Evolutionary conservation across 2,888 invertebrate species (phyloP).

Genomic region (Cantharis rufa): DNA sequence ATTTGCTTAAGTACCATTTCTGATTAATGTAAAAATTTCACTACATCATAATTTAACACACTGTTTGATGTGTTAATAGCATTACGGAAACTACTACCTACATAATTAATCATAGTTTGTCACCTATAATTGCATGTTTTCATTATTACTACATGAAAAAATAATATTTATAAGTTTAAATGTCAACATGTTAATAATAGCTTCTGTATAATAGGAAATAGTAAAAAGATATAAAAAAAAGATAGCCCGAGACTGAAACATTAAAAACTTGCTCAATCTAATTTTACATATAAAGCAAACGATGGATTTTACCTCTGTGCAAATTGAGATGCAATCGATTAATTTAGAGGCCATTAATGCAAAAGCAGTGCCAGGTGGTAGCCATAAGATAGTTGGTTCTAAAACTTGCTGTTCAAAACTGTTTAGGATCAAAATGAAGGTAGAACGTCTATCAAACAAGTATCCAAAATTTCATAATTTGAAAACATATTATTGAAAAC

Average conservation of each 20-base stretch:
- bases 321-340: not conserved
- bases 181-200: not conserved
- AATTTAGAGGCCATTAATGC: not conserved
- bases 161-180: not conserved
- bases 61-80: not conserved
- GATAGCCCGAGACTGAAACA: not conserved
- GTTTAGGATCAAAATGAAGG: too few relatives aligned
- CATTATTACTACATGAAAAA: not conserved
- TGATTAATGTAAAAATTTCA: not conserved
- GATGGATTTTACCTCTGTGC: not conserved
- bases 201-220: not conserved
- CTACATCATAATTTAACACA: not conserved
- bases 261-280: not conserved
- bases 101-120: not conserved
- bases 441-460: too few relatives aligned
- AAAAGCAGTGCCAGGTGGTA: not conserved
- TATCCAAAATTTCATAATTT: too few relatives aligned
- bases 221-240: not conserved
- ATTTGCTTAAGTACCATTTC: not conserved
- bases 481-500: too few relatives aligned
- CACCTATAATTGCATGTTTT: not conserved
- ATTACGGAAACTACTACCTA: not conserved
- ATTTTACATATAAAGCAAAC: not conserved
- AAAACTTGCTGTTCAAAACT: not conserved
- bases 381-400: not conserved